Evolutionary conservation across 2,113 vertebrate species (phyloP), one percentile per base, ranked within the genome.

Genomic region (Pygoscelis adeliae): DNA sequence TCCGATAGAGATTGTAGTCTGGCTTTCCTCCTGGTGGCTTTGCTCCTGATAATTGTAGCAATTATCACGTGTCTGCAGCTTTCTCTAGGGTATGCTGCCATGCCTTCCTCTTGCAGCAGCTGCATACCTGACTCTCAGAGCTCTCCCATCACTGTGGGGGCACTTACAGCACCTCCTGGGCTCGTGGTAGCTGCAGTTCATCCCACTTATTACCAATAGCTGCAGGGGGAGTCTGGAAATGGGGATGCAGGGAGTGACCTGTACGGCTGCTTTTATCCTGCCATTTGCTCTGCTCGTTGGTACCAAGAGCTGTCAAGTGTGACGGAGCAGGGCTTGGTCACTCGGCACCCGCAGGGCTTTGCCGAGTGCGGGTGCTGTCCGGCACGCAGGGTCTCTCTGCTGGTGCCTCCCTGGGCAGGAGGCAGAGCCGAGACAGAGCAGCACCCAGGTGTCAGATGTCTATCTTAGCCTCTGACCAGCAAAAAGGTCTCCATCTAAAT

Each of bases 401-500:
- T 3, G 3, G 40, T 27, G 36, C 59, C 46, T 65, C 34, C 44
- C 5, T 2, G 58, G 32, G 23, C 65, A 49, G 42, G 52, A 74
- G 77, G 72, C 76, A 66, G 46, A 78, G 87, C 53, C 3, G 6
- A 40, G 81, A 2, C 19, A 26, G 38, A 59, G 61, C 49, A 83
- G 83, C 49, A 20, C 83, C 59, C 1, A 0, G 55, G 83, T 95
- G 86, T 95, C 95, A 96, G 91, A 58, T 93, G 81, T 94, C 95
- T 56, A 65, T 83, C 78, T 52, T 3, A 90, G 87, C 89, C 78
- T 93, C 83, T 92, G 89, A 84, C 93, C 88, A n/a, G 90, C 67
- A 49, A 82, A 52, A 79, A 83, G 90, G 88, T 82, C 95, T 96
- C 93, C 87, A 90, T 95, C 89, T 65, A 96, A 97, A 96, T 92